phyloP scores from a whole-genome alignment of 1,140 invertebrate species.

The Magallana ariakensis region DNA sequence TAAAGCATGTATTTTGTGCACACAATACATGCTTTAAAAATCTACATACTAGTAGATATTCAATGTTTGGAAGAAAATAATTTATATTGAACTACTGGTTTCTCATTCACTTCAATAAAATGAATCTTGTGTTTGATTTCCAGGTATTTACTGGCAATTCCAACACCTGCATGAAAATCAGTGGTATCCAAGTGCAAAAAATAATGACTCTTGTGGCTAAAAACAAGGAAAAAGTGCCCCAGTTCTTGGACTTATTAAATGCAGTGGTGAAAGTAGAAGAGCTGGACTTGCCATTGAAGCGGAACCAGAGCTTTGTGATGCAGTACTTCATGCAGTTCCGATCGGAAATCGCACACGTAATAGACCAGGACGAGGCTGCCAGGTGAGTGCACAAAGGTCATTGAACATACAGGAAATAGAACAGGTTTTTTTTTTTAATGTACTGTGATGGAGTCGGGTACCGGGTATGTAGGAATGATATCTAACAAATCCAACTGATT shows the following conservation, averaged over 20 bases:
- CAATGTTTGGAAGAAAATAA: too few species aligned
- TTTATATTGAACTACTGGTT: too few species aligned
- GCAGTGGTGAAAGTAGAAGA: conserved; percentile 77
- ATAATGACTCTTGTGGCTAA: conserved; percentile 74
- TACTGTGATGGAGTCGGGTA: background rate
- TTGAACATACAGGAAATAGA: background rate
- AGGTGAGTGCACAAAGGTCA: conserved; percentile 62
- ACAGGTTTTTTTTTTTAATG: background rate
- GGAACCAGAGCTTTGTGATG: conserved; percentile 79
- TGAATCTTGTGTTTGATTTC: background rate
- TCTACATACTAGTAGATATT: too few species aligned
- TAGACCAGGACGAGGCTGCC: conserved; percentile 68
- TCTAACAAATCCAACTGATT: too few species aligned
- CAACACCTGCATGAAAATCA: conserved; percentile 75
- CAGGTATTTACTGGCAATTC: conserved; percentile 78
- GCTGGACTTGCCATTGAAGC: conserved; percentile 76
- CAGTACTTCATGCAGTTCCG: conserved; percentile 79
- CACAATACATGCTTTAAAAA: too few species aligned
- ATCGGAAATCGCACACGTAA: conserved; percentile 70
- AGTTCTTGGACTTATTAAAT: conserved; percentile 77
- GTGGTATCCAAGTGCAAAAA: conserved; percentile 72
- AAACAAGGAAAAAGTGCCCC: conserved; percentile 69
- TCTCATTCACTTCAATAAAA: too few species aligned
- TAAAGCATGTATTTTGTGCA: too few species aligned
- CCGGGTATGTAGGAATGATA: too few species aligned